Evolutionary conservation across 2,113 vertebrate species (phyloP).

Genomic region (Melanerpes formicivorus): DNA sequence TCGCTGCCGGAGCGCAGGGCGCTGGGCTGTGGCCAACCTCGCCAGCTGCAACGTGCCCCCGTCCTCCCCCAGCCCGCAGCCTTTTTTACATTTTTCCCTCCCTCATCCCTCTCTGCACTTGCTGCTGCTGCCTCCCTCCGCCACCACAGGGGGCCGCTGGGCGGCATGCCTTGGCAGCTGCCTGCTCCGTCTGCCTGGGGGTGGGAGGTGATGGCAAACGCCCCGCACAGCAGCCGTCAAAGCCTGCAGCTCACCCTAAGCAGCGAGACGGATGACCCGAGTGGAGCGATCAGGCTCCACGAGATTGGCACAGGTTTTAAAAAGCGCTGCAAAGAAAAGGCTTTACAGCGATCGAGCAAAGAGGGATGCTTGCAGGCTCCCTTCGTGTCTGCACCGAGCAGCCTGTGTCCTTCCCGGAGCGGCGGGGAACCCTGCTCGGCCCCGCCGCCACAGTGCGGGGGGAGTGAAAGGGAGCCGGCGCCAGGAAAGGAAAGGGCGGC

Average conservation of each 20-base stretch:
- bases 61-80: background rate
- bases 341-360: background rate
- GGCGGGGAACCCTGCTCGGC: background rate
- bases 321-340: background rate
- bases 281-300: background rate
- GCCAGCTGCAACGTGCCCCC: slow-evolving; percentile 35
- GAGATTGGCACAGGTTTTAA: background rate
- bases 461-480: background rate
- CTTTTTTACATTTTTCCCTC: background rate
- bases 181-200: background rate
- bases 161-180: slow-evolving; percentile 14
- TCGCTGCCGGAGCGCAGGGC: background rate
- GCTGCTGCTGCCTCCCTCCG: background rate
- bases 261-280: background rate
- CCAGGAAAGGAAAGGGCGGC: background rate
- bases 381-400: background rate
- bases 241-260: background rate
- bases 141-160: background rate
- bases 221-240: background rate
- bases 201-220: background rate
- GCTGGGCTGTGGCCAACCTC: background rate
- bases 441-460: background rate
- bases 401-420: background rate
- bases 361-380: background rate
- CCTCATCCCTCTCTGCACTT: background rate